Base-by-base conservation (phyloP, 30 jellyfish, hydroid and myxozoan species). In the Rhopilema esculentum region DNA sequence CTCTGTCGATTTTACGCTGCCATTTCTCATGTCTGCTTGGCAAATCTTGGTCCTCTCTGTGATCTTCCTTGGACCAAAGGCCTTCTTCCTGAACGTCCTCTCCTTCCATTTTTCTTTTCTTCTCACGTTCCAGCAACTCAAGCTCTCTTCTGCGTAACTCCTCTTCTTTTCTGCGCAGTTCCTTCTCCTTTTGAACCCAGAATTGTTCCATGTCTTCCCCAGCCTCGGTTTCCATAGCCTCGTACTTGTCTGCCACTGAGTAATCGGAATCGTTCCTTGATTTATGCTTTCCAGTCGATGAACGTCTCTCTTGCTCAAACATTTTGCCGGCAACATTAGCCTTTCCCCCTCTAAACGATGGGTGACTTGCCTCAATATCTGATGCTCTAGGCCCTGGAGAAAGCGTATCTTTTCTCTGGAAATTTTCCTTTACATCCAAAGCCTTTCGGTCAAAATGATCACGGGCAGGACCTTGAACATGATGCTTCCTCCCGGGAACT, bases 71-170 rank as follows among this genome's bases (percentile, higher is more conserved):
- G 24, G 77, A n/a, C 57, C 49, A 67, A 28, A 1, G 21, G 50
- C 18, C 22, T 72, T 27, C 68, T 52, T 26, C 77, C 65, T 75
- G 72, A 28, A 1, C 25, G 16, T 4, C 6, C 75, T 61, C 21
- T n/a, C 61, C 77, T 0, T 49, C 82, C n/a, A 61, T 64, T 12
- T 66, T 66, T 52, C 81, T 79, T 61, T 53, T 64, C 57, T 75
- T 91, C 52, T 90, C 97, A 12, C 91, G 77, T 49, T 77, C 97
- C 16, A 75, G 27, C 30, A 91, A 72, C 91, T 70, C 87, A 21
- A 40, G 8, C 67, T 76, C 87, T 49, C 87, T 53, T 40, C 69
- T 24, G 22, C 80, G 84, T 1, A 69, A 17, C 23, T 69, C 88
- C 20, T 88, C 87, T 26, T 62, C 96, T 53, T 66, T 71, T 64